Base-by-base conservation (phyloP, 92 coral and sea anemone genomes). In the Hydrozoanthus gracilis region DNA sequence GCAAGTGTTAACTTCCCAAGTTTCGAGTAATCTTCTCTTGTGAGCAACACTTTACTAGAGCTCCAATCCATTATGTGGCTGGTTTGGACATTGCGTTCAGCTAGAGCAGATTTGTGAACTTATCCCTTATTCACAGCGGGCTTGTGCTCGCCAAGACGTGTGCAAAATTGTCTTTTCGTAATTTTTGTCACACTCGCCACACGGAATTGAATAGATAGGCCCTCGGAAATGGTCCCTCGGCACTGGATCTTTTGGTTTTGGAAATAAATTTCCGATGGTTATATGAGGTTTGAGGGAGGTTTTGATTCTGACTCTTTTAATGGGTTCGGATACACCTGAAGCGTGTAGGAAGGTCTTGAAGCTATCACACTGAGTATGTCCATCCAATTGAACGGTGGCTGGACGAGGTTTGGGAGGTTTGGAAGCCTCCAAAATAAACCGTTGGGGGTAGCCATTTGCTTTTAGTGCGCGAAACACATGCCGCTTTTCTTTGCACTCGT, bases 401-500 rank as follows among this genome's bases (percentile, higher is more conserved):
- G 61, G 10, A n/a, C 12, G 1, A 5, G 64, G 64, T 20, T n/a
- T 49, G 1, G 16, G 64, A 15, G 79, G 79, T 54, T 51, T 76
- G 48, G 65, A 76, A 6, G 44, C 80, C 46, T 76, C 80, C 45
- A 75, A 46, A 51, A 75, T 75, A n/a, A 75, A 75, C 5, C 16
- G 45, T n/a, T 14, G 10, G 15, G 79, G 64, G 46, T 76, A 51
- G 56, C 45, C 80, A 5, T 51, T 76, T 17, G 65, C 80, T 50
- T 15, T 0, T 12, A 76, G 48, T 20, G 44, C 80, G n/a, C 7
- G 48, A 8, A 52, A 12, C 6, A 73, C 39, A 10, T 73, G 35
- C 77, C 48, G 77, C 16, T 73, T 73, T 6, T 73, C 78, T 39
- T 73, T 48, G 16, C 15, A 3, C 11, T 45, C 10, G 18, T 46